Base-by-base conservation (phyloP, 2,797 vertebrate genomes). In the Danio jaintianensis region DNA sequence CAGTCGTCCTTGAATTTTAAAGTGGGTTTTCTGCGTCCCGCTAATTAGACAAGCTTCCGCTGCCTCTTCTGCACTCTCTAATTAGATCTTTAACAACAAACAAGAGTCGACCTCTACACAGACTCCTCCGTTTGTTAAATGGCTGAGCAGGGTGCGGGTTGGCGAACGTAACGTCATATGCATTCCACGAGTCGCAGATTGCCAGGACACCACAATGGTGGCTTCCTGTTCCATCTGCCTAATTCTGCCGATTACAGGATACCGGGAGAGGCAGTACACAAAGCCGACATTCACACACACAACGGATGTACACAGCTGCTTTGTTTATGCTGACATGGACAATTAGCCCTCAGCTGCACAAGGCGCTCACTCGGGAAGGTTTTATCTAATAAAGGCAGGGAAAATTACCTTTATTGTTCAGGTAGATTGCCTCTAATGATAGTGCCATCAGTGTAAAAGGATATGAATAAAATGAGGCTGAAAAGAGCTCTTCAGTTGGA, bases 71-170 rank as follows among this genome's bases (percentile, higher is more conserved):
- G 91, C 91, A 91, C 91, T 92, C 94, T 93, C 95, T 95, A 96
- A 96, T 95, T 95, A 96, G 93, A 94, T 94, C 92, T 94, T 94
- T 93, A 93, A 95, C 94, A 96, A 95, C 94, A 96, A 96, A 95
- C 95, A 96, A 95, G 93, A 91, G 90, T 89, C 88, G 87, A 93
- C 94, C 93, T 95, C 86, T 90, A 94, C 89, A 84, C 91, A 91
- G 90, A 75, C 78, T 86, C 86, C 89, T 90, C 90, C 89, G 89
- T 93, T 93, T 88, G 85, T 89, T 92, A 91, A 91, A 90, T 75
- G 82, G 87, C 90, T 92, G 85, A 90, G 90, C 87, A 90, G 88
- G 75, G 80, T 5, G n/a, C 50, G 64, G 64, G 67, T 67, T 67
- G 9, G 83, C 50, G 36, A 75, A 61, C 9, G 5, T 36, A 20